These are phyloP conservation scores for Panonychus citri DNA, from an alignment of 1,140 invertebrate species.

Conservation along the genomic window DNA sequence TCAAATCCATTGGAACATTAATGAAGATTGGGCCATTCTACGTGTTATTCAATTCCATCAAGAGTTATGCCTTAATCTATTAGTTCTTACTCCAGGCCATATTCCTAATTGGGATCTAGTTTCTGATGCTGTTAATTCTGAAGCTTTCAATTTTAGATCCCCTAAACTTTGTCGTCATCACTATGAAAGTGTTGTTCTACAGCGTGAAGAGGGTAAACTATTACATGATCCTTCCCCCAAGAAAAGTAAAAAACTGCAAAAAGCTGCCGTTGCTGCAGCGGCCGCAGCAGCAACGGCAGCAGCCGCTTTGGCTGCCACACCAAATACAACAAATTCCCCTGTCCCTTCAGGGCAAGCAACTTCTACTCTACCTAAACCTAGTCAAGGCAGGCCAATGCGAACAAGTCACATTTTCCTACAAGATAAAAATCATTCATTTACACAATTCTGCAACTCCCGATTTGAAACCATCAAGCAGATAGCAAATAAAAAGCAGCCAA, in stretches of 20 bases:
- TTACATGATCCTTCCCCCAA: constrained; percentile 28
- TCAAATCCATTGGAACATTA: constrained; percentile 50
- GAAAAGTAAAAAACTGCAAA: background rate
- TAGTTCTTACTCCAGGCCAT: constrained; percentile 51
- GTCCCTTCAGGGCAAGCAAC: background rate
- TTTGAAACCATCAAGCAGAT: constrained; percentile 56
- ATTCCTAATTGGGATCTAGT: constrained; percentile 85
- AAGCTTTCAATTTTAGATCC: constrained; percentile 51
- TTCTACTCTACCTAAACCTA: background rate
- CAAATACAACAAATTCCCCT: background rate
- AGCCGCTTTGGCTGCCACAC: background rate
- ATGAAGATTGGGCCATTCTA: constrained; percentile 65
- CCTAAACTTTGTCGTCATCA: constrained; percentile 62
- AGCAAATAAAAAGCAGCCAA: constrained; percentile 35
- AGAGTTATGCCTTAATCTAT: constrained; percentile 51
- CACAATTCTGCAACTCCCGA: constrained; percentile 39
- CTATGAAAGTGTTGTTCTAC: constrained; percentile 49
- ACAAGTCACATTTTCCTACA: constrained; percentile 55
- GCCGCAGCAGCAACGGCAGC: background rate
- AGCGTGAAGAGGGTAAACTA: constrained; percentile 62
- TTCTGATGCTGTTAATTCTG: constrained; percentile 63
- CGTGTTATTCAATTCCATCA: constrained; percentile 54
- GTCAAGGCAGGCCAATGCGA: constrained; percentile 27
- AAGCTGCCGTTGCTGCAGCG: background rate
- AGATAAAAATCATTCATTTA: constrained; percentile 56